These are phyloP conservation scores for Smithornis capensis DNA, from an alignment of 2,113 vertebrate species.

Conservation along the genomic window DNA sequence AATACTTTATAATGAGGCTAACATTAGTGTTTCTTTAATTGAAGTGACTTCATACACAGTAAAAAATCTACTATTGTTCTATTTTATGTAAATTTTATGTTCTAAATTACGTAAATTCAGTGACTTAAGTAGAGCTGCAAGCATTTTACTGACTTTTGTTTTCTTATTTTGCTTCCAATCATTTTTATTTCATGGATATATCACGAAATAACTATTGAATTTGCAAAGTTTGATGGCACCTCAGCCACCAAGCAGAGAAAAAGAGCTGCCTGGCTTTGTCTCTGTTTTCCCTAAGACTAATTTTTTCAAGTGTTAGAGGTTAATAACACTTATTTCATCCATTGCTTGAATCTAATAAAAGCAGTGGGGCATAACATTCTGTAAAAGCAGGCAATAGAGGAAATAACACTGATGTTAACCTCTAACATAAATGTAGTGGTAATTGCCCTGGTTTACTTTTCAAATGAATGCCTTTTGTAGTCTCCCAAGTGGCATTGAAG, in stretches of 20 bases:
- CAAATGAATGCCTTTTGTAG: slow-evolving; percentile 69
- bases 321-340: slow-evolving; percentile 77
- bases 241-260: background rate
- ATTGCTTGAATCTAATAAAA: slow-evolving; percentile 74
- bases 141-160: background rate
- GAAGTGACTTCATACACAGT: background rate
- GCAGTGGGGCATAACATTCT: slow-evolving; percentile 70
- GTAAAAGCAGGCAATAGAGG: slow-evolving; percentile 69
- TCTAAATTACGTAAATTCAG: too few relatives aligned
- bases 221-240: background rate
- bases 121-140: background rate
- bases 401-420: slow-evolving; percentile 74
- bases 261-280: slow-evolving; percentile 20
- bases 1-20: background rate
- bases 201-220: slow-evolving; percentile 14
- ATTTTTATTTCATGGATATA: background rate
- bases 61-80: background rate
- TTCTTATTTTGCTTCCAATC: background rate
- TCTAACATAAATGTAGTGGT: slow-evolving; percentile 72
- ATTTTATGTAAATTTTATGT: background rate
- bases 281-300: slow-evolving; percentile 58
- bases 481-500: slow-evolving; percentile 43
- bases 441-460: slow-evolving; percentile 65
- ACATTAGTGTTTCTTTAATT: background rate
- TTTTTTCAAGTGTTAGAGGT: slow-evolving; percentile 75